Conservation (phyloP, 2,888 invertebrate species). For the Phaonia tiefii region DNA sequence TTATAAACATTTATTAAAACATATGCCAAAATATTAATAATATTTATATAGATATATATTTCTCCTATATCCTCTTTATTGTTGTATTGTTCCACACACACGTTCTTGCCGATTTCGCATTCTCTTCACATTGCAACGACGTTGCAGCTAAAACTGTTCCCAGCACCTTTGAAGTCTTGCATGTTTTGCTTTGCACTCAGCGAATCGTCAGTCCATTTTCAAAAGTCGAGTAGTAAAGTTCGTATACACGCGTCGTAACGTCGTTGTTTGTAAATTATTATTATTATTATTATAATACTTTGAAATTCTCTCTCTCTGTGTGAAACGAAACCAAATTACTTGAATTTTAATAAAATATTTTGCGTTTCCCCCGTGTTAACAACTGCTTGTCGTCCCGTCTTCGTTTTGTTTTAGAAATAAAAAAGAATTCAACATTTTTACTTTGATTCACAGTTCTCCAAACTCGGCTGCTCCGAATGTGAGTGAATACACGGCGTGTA, state of each 20-base stretch:
- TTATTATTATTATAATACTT: constrained; percentile 45
- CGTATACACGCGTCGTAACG: constrained; percentile 27
- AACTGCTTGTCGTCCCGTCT: neutral
- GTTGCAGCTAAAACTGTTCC: neutral
- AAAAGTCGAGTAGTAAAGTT: constrained; percentile 56
- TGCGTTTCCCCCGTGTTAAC: neutral
- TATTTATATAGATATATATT: too few relatives aligned
- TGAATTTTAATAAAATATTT: constrained; percentile 25
- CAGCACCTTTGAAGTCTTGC: constrained; percentile 52
- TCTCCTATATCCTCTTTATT: too few relatives aligned
- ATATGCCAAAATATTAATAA: too few relatives aligned
- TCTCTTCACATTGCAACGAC: constrained; percentile 15
- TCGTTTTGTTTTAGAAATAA: constrained; percentile 9
- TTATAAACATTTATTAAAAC: too few relatives aligned
- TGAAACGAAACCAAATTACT: constrained; percentile 36
- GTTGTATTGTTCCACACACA: neutral
- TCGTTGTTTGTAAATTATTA: constrained; percentile 50
- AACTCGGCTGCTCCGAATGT: neutral
- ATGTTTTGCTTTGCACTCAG: constrained; percentile 48
- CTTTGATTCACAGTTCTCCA: neutral
- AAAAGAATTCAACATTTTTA: neutral
- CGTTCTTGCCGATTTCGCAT: neutral
- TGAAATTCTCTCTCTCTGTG: too few relatives aligned
- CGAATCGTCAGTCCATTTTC: constrained; percentile 55
- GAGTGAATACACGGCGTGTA: constrained; percentile 21